Percentiles rank a stretch among this genome's conserved stretches.
phyloP scores from a whole-genome alignment of 2,113 vertebrate species.

The Crotalus horridus region DNA sequence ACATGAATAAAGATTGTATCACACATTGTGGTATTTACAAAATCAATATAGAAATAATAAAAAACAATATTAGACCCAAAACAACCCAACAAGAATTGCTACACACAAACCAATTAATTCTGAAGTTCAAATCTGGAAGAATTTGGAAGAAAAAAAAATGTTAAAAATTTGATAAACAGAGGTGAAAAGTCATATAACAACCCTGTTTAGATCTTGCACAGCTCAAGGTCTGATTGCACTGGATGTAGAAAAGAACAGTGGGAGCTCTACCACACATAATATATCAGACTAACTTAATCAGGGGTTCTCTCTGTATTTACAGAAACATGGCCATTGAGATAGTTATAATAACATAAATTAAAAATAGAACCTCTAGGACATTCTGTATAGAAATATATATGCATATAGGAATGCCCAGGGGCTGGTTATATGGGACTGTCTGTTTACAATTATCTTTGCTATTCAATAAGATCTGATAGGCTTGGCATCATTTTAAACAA shows the following conservation, averaged over 20 bases:
- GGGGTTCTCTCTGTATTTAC: not conserved
- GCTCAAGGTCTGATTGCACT: not conserved
- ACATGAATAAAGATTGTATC: not conserved
- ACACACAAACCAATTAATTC: not conserved
- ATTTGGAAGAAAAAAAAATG: not conserved
- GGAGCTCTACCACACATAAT: not conserved
- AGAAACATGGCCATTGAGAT: not conserved
- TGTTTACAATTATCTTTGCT: not conserved
- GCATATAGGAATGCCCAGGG: not conserved
- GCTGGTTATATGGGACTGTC: not conserved
- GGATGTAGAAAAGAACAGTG: not conserved
- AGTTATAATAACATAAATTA: not conserved
- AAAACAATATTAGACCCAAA: not conserved
- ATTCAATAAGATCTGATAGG: not conserved
- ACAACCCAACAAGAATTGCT: not conserved
- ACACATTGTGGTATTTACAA: not conserved
- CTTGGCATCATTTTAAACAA: not conserved
- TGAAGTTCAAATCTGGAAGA: not conserved
- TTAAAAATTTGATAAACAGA: not conserved
- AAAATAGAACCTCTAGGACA: not conserved
- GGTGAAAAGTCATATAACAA: not conserved
- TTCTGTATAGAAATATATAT: not conserved
- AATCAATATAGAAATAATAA: not conserved
- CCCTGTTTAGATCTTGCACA: not conserved
- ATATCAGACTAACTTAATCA: not conserved